Evolutionary conservation across 2,113 vertebrate genomes (phyloP).

Genomic region (Ageneiosus marmoratus): DNA sequence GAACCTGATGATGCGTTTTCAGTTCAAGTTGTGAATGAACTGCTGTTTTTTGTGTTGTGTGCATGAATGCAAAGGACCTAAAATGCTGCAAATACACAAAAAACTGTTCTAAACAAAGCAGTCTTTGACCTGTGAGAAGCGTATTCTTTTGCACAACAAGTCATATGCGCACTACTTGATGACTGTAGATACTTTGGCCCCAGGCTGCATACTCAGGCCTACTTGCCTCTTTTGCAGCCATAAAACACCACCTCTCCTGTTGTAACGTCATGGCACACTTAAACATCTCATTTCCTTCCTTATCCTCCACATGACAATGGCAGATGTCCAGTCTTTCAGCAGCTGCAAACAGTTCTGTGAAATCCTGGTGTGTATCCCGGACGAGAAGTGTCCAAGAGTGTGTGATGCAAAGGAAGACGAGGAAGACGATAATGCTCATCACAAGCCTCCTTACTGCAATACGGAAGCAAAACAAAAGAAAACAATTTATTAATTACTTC

Average conservation of each 20-base stretch:
- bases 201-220: conserved; percentile 1
- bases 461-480: not conserved
- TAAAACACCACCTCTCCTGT: conserved; percentile 9
- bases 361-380: conserved; percentile 4
- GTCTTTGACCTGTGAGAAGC: not conserved
- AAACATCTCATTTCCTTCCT: not conserved
- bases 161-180: not conserved
- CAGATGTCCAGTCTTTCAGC: conserved; percentile 14
- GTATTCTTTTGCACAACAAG: not conserved
- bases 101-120: conserved; percentile 1
- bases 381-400: not conserved
- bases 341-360: conserved; percentile 6
- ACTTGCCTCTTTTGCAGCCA: not conserved
- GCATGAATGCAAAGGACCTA: not conserved
- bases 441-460: conserved; percentile 31
- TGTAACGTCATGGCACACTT: not conserved
- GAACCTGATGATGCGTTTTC: not conserved
- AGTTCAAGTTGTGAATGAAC: not conserved
- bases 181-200: conserved; percentile 24
- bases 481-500: not conserved
- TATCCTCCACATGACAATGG: not conserved
- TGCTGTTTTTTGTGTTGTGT: conserved; percentile 10
- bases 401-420: conserved; percentile 35
- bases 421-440: conserved; percentile 6
- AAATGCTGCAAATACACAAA: conserved; percentile 21